These are phyloP conservation scores for Puffinus mauretanicus DNA, from an alignment of 2,113 vertebrate species.

Conservation along the genomic window DNA sequence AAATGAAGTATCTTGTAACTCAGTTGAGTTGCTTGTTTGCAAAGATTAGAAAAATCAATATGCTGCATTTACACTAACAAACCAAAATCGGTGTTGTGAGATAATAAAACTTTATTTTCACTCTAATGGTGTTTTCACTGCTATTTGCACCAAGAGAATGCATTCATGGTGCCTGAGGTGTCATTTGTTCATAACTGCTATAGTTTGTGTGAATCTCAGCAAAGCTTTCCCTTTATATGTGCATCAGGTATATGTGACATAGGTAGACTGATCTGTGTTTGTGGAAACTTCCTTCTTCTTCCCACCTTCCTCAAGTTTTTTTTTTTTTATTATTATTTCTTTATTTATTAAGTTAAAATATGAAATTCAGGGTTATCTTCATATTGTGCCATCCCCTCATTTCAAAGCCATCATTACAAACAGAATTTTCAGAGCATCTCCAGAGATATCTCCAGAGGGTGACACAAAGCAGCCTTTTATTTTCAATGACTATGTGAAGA, in stretches of 20 bases:
- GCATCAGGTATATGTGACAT: not conserved
- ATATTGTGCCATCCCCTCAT: not conserved
- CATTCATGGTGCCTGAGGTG: not conserved
- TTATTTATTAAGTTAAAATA: not conserved
- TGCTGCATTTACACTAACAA: conserved; percentile 19
- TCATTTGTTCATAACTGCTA: not conserved
- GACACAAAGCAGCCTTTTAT: not conserved
- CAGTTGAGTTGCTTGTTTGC: conserved; percentile 43
- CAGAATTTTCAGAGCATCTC: not conserved
- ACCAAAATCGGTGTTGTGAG: not conserved
- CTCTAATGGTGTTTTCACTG: not conserved
- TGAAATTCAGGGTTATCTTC: not conserved
- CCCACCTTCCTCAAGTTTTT: not conserved
- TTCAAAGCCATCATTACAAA: not conserved
- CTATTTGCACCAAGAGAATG: not conserved
- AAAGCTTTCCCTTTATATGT: not conserved
- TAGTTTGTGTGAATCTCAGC: not conserved
- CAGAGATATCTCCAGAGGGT: not conserved
- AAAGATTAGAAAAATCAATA: conserved; percentile 36
- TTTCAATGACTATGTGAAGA: not conserved
- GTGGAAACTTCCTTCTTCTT: not conserved
- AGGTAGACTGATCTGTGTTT: not conserved
- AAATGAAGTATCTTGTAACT: conserved; percentile 35
- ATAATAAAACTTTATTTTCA: conserved; percentile 36
- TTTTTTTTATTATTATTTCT: not conserved